Conservation (phyloP, 2,888 invertebrate genomes). For the Romanomermis culicivorax region DNA sequence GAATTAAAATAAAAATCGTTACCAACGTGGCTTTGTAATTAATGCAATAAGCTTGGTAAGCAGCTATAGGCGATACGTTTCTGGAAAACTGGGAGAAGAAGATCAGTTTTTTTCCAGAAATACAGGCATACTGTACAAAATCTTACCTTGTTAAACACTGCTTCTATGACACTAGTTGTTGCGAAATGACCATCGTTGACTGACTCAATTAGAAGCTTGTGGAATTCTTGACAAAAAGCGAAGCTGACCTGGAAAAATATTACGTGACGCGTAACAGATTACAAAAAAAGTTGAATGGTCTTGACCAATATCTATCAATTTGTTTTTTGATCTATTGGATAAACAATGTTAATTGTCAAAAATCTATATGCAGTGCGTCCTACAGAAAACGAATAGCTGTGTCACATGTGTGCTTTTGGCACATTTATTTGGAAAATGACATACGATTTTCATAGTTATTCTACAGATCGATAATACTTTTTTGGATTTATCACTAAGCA, state of each 20-base stretch:
- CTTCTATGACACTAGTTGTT: not conserved
- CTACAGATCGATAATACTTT: no score
- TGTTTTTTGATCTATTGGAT: no score
- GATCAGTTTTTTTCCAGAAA: not conserved
- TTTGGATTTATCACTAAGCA: no score
- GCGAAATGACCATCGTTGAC: slow-evolving; percentile 24
- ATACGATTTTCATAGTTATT: no score
- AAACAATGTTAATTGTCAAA: no score
- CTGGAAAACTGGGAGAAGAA: slow-evolving; percentile 6
- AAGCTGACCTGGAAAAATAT: slow-evolving; percentile 38
- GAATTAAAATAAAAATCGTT: not conserved
- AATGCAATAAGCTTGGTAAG: slow-evolving; percentile 42
- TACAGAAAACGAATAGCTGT: no score
- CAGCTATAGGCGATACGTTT: slow-evolving; percentile 29
- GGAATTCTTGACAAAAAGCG: slow-evolving; percentile 39
- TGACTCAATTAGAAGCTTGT: slow-evolving; percentile 35
- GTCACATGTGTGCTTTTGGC: no score
- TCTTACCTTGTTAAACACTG: not conserved
- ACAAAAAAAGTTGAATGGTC: slow-evolving; percentile 4
- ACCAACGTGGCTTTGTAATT: slow-evolving; percentile 39
- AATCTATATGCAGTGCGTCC: no score
- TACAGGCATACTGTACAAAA: not conserved
- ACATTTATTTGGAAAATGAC: no score
- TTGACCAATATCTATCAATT: not conserved
- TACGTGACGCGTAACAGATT: no score